Percentiles rank a stretch among this genome's conserved stretches.
Evolutionary conservation across 2,888 invertebrate genomes (phyloP).

Genomic region (Xestobium rufovillosum): DNA sequence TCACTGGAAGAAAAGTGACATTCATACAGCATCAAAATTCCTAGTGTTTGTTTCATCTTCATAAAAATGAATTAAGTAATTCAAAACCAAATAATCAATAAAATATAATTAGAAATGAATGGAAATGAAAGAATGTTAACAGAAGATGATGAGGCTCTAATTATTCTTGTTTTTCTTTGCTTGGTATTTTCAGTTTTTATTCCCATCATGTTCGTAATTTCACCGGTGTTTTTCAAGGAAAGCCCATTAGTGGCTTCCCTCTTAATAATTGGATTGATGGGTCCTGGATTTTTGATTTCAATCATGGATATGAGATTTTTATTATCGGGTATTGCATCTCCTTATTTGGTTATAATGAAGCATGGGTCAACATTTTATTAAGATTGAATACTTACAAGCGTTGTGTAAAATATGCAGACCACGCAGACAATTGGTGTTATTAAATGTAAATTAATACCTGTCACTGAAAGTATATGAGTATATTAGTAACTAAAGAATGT

Average conservation of each 20-base stretch:
- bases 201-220: constrained; percentile 27
- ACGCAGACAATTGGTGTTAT: constrained; percentile 73
- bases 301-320: constrained; percentile 25
- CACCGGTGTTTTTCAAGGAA: constrained; percentile 26
- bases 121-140: constrained; percentile 12
- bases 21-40: background rate
- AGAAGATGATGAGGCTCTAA: constrained; percentile 28
- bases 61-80: too few species aligned
- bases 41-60: too few species aligned
- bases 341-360: background rate
- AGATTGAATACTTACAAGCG: constrained; percentile 77
- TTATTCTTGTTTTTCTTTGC: constrained; percentile 27
- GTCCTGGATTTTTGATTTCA: constrained; percentile 24
- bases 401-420: constrained; percentile 91
- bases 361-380: too few species aligned
- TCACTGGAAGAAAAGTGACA: background rate
- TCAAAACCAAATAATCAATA: too few species aligned
- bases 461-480: constrained; percentile 52
- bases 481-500: constrained; percentile 3
- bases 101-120: too few species aligned
- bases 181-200: constrained; percentile 27
- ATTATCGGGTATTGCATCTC: constrained; percentile 15
- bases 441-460: constrained; percentile 71
- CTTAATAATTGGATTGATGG: constrained; percentile 21
- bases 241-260: constrained; percentile 23